phyloP scores from a whole-genome alignment of 2,113 vertebrate species.

The Corythornis vintsioides region DNA sequence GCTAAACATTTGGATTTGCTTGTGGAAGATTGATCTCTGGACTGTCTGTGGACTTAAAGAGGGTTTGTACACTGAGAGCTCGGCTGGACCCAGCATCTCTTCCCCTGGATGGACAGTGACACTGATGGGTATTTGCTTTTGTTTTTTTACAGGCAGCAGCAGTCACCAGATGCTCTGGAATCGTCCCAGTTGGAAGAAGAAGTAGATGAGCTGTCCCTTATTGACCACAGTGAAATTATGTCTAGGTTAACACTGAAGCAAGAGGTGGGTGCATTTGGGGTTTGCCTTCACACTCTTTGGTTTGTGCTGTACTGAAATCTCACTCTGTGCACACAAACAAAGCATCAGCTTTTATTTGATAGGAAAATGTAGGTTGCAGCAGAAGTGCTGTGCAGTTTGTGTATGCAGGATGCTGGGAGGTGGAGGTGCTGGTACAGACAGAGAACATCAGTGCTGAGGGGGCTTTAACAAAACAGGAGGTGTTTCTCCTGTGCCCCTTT shows the following conservation, averaged over 20 bases:
- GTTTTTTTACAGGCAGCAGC: constrained; percentile 74
- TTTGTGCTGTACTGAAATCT: not conserved
- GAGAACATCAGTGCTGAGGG: not conserved
- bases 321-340: not conserved
- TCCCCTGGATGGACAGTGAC: not conserved
- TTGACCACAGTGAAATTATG: constrained; percentile 97
- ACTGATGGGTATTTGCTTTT: not conserved
- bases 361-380: not conserved
- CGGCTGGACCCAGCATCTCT: not conserved
- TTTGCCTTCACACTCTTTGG: not conserved
- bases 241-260: constrained; percentile 91
- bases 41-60: not conserved
- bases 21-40: constrained; percentile 16
- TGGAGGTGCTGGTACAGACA: not conserved
- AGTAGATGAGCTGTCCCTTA: constrained; percentile 94
- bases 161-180: constrained; percentile 83
- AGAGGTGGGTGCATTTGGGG: constrained; percentile 77
- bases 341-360: not conserved
- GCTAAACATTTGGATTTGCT: not conserved
- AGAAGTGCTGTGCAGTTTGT: not conserved
- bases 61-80: not conserved
- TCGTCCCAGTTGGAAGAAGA: constrained; percentile 82
- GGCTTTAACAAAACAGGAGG: not conserved
- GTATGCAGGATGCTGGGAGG: not conserved
- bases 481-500: not conserved